Base-by-base conservation (phyloP, 2,797 vertebrate genomes). In the Perodicticus potto region DNA sequence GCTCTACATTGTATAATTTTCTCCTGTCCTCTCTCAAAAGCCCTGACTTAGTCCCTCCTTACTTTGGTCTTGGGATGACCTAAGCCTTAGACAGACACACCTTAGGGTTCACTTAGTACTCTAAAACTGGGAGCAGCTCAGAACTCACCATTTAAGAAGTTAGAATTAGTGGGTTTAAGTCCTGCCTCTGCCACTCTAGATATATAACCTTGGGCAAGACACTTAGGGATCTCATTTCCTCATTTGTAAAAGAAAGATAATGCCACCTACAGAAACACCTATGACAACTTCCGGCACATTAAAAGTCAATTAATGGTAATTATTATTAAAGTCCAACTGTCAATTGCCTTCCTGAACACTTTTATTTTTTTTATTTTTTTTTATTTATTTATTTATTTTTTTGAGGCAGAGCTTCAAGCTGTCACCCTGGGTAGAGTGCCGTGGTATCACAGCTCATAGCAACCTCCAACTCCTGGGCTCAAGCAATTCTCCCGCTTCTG, bases 261-360 rank as follows among this genome's bases (percentile, higher is more conserved):
- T 53, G 32, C 37, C 86, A 91, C 40, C 86, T 83, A 91, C n/a
- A 90, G 86, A 94, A 95, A 82, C 12, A 22, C 19, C 45, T 77
- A 74, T 70, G 88, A 92, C 40, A 93, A 93, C 57, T 91, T 45
- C 84, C 87, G 92, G 91, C 86, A 89, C 43, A 77, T 76, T 84
- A 96, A 97, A 92, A 43, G 63, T 73, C 83, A 94, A 90, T 94
- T 89, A 96, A 74, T 74, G 57, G 49, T 96, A 96, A 96, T 67
- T 92, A 86, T 95, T 87, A 91, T 76, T 93, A 93, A 37, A 67
- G 83, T 67, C 91, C 95, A 93, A 80, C 85, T 94, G 78, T 77
- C 96, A 97, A 86, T 0, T 94, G 91, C 89, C n/a, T 93, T 74
- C 49, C 63, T 95, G 69, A 93, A 83, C 43, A 93, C n/a, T 95